Base-by-base conservation (phyloP, 2,113 vertebrate species). In the Sciurus niger region DNA sequence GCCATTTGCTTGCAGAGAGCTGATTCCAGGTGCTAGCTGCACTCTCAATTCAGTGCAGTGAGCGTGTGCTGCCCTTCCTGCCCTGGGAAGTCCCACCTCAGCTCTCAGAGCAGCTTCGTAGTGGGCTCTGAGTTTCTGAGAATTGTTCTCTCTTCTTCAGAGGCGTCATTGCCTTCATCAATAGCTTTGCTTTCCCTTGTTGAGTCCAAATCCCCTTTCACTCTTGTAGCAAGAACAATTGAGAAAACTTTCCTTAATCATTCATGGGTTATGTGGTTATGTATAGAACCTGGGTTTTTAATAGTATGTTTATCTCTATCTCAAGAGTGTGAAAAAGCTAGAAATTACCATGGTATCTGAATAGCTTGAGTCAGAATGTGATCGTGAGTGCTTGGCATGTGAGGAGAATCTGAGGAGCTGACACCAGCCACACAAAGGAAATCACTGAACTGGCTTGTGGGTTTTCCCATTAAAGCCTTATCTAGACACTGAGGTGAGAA, bases 161-260 rank as follows among this genome's bases (percentile, higher is more conserved):
- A 0, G 34, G 4, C 0, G 13, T 24, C 46, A 16, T 51, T 24
- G n/a, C 37, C 3, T 43, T 65, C 83, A 34, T 20, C 20, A 32
- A 6, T 6, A 48, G 25, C 37, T 43, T 53, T 17, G 46, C 43
- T 48, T n/a, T 76, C 43, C 13, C 37, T 84, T 25, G 51, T 10
- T 67, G 40, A 40, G 8, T 88, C 84, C 51, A 63, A 28, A 70
- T 20, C 55, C 10, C 16, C 9, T 6, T 17, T 58, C 53, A 6
- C 74, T n/a, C 14, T 12, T 2, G 22, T 2, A 6, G 25, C 30
- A 22, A 4, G 9, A n/a, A 76, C 2, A 10, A 48, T 0, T n/a
- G 13, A 24, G 30, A 18, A n/a, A 73, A 43, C 12, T 11, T 72
- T 2, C n/a, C 12, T 37, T 53, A 43, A 4, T 63, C 73, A 18